Conservation (phyloP, 1,140 invertebrate genomes). For the Lerema accius region DNA sequence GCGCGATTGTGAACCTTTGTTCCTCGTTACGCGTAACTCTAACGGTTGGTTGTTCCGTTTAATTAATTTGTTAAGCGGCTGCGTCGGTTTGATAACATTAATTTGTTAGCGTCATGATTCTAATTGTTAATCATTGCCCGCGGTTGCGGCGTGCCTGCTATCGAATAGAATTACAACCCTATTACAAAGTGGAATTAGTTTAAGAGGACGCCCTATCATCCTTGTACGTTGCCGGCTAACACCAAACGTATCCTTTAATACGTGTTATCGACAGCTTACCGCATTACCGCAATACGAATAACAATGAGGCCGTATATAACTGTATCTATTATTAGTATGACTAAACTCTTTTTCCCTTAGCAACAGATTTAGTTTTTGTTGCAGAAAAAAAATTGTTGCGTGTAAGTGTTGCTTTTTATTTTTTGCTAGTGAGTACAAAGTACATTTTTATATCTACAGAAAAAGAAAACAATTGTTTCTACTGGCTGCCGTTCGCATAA, state of each 20-base stretch:
- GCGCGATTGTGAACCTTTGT: slow-evolving; percentile 1
- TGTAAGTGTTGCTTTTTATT: background rate
- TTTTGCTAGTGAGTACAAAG: background rate
- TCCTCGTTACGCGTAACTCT: background rate
- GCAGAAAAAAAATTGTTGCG: too few species aligned
- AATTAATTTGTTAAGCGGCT: slow-evolving; percentile 1
- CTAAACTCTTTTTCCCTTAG: too few species aligned
- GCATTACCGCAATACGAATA: too few species aligned
- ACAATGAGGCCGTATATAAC: too few species aligned
- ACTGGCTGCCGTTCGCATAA: background rate
- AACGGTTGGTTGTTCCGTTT: background rate
- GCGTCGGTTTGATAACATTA: background rate
- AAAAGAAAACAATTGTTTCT: background rate
- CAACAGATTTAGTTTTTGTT: too few species aligned
- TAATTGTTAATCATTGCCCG: background rate
- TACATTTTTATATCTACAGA: slow-evolving; percentile 10
- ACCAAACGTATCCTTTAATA: too few species aligned
- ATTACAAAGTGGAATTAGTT: too few species aligned
- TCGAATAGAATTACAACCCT: too few species aligned
- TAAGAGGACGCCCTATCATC: too few species aligned
- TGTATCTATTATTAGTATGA: too few species aligned
- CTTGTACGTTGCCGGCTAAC: too few species aligned
- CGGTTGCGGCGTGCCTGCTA: background rate
- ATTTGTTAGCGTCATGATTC: background rate
- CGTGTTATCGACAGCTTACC: too few species aligned